phyloP scores from a whole-genome alignment of 2,797 vertebrate genomes.

The Coreius guichenoti region DNA sequence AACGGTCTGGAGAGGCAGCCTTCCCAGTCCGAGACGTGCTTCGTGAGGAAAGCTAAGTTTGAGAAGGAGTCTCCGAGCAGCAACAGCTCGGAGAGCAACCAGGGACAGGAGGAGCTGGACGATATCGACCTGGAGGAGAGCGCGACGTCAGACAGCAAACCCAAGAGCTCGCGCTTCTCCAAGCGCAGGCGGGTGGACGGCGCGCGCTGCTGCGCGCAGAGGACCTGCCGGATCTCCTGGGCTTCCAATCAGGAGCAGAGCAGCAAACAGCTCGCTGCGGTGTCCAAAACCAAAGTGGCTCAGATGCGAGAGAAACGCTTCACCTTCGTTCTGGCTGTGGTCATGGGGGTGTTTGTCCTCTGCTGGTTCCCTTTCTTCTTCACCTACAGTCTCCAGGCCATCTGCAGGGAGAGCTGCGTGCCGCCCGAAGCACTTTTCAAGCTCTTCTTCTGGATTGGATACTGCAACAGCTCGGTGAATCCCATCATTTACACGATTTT shows the following conservation, averaged over 20 bases:
- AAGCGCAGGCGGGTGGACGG: constrained; percentile 53
- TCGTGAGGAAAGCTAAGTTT: constrained; percentile 56
- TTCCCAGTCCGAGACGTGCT: constrained; percentile 76
- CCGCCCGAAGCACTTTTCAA: constrained; percentile 77
- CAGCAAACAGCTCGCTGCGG: constrained; percentile 42
- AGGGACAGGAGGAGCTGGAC: constrained; percentile 74
- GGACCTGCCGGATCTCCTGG: constrained; percentile 46
- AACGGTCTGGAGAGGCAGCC: constrained; percentile 71
- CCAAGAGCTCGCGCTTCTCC: constrained; percentile 65
- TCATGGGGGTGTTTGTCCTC: constrained; percentile 81
- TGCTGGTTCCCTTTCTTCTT: constrained; percentile 85
- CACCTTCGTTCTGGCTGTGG: constrained; percentile 80
- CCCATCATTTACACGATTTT: constrained; percentile 83
- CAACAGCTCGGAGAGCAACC: constrained; percentile 62
- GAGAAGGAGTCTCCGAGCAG: constrained; percentile 67
- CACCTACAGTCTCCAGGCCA: constrained; percentile 79
- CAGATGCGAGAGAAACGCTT: constrained; percentile 81
- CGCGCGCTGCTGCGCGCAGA: constrained; percentile 50
- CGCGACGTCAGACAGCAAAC: constrained; percentile 59
- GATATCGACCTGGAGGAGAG: constrained; percentile 79
- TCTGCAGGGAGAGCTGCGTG: constrained; percentile 74
- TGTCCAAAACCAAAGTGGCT: constrained; percentile 74
- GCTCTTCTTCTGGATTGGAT: constrained; percentile 84
- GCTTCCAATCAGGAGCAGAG: constrained; percentile 45
- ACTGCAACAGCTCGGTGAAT: constrained; percentile 83